A percentile compares a stretch with the other conserved stretches of the same genome.
These are phyloP conservation scores for Papilio elwesi DNA, from an alignment of 2,888 invertebrate species.

Conservation along the genomic window DNA sequence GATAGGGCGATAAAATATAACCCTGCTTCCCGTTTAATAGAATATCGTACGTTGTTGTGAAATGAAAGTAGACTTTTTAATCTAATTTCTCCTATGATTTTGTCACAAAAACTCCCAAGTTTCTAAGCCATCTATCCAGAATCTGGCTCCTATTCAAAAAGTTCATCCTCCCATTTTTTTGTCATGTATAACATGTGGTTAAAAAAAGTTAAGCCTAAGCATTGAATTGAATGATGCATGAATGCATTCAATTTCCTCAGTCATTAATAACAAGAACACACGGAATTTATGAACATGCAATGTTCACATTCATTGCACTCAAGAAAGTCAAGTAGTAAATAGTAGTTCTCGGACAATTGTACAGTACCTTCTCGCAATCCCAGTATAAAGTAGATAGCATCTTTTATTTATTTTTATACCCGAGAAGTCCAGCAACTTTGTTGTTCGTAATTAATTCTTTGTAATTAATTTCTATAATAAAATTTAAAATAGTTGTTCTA, in stretches of 20 bases:
- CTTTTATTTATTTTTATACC: conserved; percentile 22
- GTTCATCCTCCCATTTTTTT: no score
- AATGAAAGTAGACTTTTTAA: not conserved
- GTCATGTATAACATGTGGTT: no score
- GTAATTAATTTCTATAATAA: conserved; percentile 3
- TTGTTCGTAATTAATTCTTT: not conserved
- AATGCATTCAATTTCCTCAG: no score
- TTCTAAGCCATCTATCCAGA: no score
- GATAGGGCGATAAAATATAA: conserved; percentile 35
- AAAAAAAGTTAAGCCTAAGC: no score
- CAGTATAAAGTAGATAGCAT: conserved; percentile 24
- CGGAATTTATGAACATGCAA: not conserved
- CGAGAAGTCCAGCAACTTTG: not conserved
- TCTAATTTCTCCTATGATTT: no score
- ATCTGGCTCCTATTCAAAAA: no score
- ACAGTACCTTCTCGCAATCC: conserved; percentile 23
- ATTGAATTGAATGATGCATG: no score
- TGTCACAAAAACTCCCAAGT: no score
- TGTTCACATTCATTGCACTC: conserved; percentile 13
- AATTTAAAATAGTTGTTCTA: not conserved
- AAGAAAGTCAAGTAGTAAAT: conserved; percentile 19
- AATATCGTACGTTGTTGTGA: conserved; percentile 19
- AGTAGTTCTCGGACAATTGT: conserved; percentile 18
- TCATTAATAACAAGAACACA: not conserved
- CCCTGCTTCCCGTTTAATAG: conserved; percentile 28